Conservation (phyloP, 2,888 invertebrate species). For the Drosophila multiciliata region DNA sequence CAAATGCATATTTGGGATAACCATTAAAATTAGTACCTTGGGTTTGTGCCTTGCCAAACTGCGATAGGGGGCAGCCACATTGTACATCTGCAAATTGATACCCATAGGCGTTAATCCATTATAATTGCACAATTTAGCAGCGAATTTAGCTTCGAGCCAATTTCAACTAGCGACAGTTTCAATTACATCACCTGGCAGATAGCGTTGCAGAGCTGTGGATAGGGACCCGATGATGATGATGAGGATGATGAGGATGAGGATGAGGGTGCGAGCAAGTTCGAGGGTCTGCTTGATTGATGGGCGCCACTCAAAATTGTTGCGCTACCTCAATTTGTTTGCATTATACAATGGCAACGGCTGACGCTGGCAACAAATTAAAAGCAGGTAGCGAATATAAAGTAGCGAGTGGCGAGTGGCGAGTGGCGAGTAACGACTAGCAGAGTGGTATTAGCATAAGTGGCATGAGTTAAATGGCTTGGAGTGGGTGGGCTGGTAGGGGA, state of each 20-base stretch:
- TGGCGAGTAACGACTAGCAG: constrained; percentile 6
- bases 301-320: constrained; percentile 51
- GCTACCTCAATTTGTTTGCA: constrained; percentile 64
- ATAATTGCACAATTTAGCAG: constrained; percentile 23
- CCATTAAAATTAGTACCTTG: constrained; percentile 74
- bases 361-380: constrained; percentile 33
- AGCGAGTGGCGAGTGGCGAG: constrained; percentile 11
- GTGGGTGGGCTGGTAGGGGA: not conserved
- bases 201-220: not conserved
- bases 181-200: constrained; percentile 5
- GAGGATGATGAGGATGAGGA: not conserved
- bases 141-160: constrained; percentile 22
- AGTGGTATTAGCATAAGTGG: not conserved
- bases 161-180: constrained; percentile 24
- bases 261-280: not conserved
- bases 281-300: constrained; percentile 59
- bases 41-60: constrained; percentile 82
- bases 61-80: constrained; percentile 84
- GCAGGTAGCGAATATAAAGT: constrained; percentile 28
- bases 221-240: not conserved
- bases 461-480: not conserved
- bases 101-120: constrained; percentile 64
- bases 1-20: not conserved
- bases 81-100: constrained; percentile 83
- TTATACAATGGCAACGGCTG: constrained; percentile 40